These are phyloP conservation scores for Entomobrya multifasciata DNA, from an alignment of 2,888 invertebrate species.

Conservation along the genomic window DNA sequence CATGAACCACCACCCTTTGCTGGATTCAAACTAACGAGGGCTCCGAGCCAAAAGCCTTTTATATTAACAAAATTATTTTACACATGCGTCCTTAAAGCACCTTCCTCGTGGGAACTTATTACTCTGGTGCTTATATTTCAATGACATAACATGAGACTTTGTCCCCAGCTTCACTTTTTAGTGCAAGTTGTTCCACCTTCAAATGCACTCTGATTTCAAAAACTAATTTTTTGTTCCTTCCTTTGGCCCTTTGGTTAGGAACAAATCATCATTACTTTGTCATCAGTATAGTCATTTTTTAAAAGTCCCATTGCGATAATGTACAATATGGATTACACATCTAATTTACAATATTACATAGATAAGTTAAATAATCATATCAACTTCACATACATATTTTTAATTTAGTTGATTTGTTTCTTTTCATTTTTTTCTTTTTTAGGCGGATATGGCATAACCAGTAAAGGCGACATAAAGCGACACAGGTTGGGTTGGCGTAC, in stretches of 20 bases:
- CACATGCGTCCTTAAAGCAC: constrained; percentile 44
- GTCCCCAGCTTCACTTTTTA: not conserved
- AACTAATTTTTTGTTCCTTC: not conserved
- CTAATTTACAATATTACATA: not conserved
- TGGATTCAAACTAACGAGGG: constrained; percentile 38
- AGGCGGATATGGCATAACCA: not conserved
- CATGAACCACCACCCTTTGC: constrained; percentile 31
- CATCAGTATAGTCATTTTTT: constrained; percentile 9
- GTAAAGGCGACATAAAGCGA: not conserved
- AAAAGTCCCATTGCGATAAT: not conserved
- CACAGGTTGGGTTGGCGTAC: constrained; percentile 37
- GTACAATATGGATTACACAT: not conserved
- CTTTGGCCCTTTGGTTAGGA: not conserved
- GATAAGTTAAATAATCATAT: not conserved
- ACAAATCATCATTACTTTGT: not conserved
- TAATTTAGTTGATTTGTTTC: not conserved
- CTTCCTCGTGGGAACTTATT: constrained; percentile 57
- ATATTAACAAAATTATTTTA: constrained; percentile 43
- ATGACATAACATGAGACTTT: constrained; percentile 20
- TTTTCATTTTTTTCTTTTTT: not conserved
- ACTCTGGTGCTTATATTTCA: constrained; percentile 25
- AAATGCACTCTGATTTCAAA: constrained; percentile 57
- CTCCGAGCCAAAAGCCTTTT: constrained; percentile 33
- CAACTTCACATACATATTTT: not conserved
- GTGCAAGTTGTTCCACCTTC: constrained; percentile 61